Evolutionary conservation across 1,140 invertebrate genomes (phyloP).

Genomic region (Carcinoscorpius rotundicauda): DNA sequence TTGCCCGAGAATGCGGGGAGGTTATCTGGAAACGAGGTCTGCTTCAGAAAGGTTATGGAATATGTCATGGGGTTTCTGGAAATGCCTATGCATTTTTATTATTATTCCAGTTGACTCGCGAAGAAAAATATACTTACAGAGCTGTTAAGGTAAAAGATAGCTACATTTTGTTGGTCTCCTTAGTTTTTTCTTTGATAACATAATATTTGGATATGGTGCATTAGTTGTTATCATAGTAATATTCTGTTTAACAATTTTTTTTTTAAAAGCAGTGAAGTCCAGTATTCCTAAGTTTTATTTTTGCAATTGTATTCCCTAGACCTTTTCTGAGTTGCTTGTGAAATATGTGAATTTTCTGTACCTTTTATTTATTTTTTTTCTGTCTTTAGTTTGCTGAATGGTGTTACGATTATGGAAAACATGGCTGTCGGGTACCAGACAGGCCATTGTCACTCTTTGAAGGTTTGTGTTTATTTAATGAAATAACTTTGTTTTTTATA

Average conservation of each 20-base stretch:
- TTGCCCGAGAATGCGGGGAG: slow-evolving; percentile 56
- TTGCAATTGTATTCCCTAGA: background rate
- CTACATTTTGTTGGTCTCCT: too few species aligned
- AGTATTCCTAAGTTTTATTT: slow-evolving; percentile 1
- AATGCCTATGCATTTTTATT: slow-evolving; percentile 79
- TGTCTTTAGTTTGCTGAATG: slow-evolving; percentile 61
- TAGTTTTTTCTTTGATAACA: too few species aligned
- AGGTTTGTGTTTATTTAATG: slow-evolving; percentile 40
- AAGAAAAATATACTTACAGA: slow-evolving; percentile 54
- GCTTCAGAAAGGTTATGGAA: slow-evolving; percentile 75
- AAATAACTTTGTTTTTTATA: too few species aligned
- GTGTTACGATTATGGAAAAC: slow-evolving; percentile 57
- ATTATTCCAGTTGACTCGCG: slow-evolving; percentile 64
- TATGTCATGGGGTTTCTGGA: slow-evolving; percentile 85
- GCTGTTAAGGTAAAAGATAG: slow-evolving; percentile 39
- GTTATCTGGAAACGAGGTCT: slow-evolving; percentile 73
- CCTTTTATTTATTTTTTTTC: slow-evolving; percentile 6
- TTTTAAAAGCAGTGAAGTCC: too few species aligned
- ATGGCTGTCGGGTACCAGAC: slow-evolving; percentile 55
- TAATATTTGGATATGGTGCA: too few species aligned
- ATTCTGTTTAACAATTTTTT: too few species aligned
- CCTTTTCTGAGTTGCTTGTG: background rate
- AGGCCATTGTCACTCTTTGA: slow-evolving; percentile 73
- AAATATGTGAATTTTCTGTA: background rate
- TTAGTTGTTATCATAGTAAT: too few species aligned